Base-by-base conservation (phyloP, 2,888 invertebrate genomes). In the Ophion slaviceki region DNA sequence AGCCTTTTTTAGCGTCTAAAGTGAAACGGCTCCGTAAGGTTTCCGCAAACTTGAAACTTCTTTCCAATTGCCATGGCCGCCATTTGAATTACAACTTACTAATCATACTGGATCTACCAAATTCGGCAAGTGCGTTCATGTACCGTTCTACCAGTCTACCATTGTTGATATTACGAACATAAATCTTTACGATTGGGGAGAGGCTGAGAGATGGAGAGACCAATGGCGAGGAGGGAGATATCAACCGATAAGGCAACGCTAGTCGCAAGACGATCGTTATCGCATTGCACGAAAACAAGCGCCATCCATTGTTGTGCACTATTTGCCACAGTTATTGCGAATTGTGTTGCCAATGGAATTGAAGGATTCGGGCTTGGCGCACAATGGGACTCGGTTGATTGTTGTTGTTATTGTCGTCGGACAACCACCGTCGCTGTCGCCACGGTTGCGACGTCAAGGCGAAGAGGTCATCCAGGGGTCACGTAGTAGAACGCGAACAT, bases 401-500 rank as follows among this genome's bases (percentile, higher is more conserved):
- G 71, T 72, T 53, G 72, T 40, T 47, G 59, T 40, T 36, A 45
- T 74, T 57, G 78, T 72, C 61, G 74, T 72, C 84, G 68, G 66
- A 80, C 71, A 74, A 77, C 80, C 57, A 72, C 72, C 68, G 45
- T 77, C 62, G 84, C 74, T 61, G 61, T 61, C 61, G 61, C 24
- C 79, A 76, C 85, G 59, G 82, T 79, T 79, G 68, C 74, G 86
- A 88, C 90, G 90, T 91, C 90, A 89, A 90, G 90, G 89, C 89
- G 86, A 89, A 87, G 90, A 89, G 90, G 90, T 90, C 89, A 84
- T 28, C 45, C 71, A 67, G 68, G 85, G 90, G 90, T 90, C 90
- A 82, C 75, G 64, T 79, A 71, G 76, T 68, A 88, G 82, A 84
- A 85, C 80, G 76, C 82, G 78, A 84, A 84, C 81, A 84, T 74